Evolutionary conservation across 2,888 invertebrate genomes (phyloP).

Genomic region (Oscheius myriophilus): DNA sequence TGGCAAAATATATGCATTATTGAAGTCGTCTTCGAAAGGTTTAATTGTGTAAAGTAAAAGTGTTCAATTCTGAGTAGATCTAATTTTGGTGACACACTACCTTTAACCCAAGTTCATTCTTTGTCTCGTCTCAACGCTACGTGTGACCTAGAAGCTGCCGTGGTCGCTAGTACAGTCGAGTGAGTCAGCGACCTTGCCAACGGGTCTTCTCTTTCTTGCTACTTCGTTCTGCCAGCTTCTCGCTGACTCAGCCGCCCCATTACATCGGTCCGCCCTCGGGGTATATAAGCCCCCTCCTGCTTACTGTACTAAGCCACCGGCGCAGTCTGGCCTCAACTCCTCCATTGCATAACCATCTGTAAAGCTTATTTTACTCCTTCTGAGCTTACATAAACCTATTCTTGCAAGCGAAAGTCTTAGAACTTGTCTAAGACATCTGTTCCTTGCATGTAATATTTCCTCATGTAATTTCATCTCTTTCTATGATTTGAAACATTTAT

Average conservation of each 20-base stretch:
- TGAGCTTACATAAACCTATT: no score
- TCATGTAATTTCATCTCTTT: no score
- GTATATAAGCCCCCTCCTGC: not conserved
- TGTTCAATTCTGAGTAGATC: not conserved
- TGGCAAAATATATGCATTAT: no score
- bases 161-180: conserved; percentile 12
- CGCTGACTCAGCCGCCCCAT: conserved; percentile 26
- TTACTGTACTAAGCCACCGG: conserved; percentile 11
- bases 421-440: no score
- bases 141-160: not conserved
- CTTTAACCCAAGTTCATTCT: not conserved
- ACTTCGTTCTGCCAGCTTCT: conserved; percentile 22
- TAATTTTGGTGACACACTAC: not conserved
- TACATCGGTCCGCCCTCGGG: conserved; percentile 25
- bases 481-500: no score
- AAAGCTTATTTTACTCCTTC: not conserved
- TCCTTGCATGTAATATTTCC: no score
- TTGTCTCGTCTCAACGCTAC: not conserved
- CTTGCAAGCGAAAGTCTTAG: no score
- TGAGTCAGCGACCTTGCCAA: conserved; percentile 23
- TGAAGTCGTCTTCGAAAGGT: no score
- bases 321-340: conserved; percentile 1
- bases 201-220: conserved; percentile 19
- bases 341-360: not conserved
- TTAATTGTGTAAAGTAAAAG: no score